A percentile compares a stretch with the other conserved stretches of the same genome.
phyloP scores from a whole-genome alignment of 37 sponge, comb jelly and placozoan genomes.

The Bolinopsis microptera region DNA sequence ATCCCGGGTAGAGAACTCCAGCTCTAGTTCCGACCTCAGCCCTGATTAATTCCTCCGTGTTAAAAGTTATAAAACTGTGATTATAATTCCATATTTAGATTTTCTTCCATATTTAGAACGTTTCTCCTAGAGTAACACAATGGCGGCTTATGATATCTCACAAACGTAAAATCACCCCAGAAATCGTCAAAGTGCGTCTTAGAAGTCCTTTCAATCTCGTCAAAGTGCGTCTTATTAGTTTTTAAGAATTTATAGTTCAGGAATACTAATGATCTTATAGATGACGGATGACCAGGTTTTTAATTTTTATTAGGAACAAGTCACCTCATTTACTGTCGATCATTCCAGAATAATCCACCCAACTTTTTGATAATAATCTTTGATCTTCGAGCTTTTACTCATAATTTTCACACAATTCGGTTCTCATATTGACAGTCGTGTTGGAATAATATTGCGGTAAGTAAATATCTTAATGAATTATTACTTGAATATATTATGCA shows the following conservation, averaged over 20 bases:
- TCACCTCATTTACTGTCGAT: no score
- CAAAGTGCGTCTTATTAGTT: neutral
- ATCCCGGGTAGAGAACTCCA: conserved; percentile 41
- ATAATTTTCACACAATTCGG: neutral
- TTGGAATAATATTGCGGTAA: neutral
- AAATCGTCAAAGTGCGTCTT: neutral
- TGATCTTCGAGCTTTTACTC: neutral
- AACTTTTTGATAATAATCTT: neutral
- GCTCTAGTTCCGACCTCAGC: neutral
- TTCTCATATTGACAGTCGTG: neutral
- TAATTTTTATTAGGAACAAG: no score
- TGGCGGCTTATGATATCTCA: no score
- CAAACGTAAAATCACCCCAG: neutral
- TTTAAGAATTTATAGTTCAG: neutral
- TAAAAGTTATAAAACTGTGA: no score
- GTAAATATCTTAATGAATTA: neutral
- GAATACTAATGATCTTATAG: neutral
- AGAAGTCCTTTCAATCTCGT: neutral
- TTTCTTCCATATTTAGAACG: no score
- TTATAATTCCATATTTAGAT: no score
- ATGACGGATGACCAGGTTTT: no score
- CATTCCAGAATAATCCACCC: no score
- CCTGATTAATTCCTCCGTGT: no score
- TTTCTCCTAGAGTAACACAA: no score
- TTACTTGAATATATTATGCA: neutral